A percentile compares a stretch with the other conserved stretches of the same genome.
Evolutionary conservation across 1,140 invertebrate genomes (phyloP).

Genomic region (Drosophila tani): DNA sequence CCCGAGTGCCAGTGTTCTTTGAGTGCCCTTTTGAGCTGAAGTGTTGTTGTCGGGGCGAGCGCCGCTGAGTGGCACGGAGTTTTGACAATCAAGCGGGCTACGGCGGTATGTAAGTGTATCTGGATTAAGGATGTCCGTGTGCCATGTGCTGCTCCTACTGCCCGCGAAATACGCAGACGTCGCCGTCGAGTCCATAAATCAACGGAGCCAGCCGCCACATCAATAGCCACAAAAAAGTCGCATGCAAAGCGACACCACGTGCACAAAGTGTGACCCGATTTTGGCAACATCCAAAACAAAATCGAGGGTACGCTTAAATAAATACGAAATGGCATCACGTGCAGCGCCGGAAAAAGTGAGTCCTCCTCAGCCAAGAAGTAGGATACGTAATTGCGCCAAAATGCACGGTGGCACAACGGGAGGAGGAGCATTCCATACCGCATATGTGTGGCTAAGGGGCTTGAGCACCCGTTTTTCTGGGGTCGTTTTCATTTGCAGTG

Average conservation of each 20-base stretch:
- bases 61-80: conserved; percentile 30
- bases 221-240: conserved; percentile 48
- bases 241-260: conserved; percentile 52
- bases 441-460: conserved; percentile 8
- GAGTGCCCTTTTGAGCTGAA: conserved; percentile 29
- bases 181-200: conserved; percentile 57
- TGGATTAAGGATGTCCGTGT: conserved; percentile 20
- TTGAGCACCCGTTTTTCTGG: neutral
- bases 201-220: conserved; percentile 24
- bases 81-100: conserved; percentile 37
- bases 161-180: conserved; percentile 51
- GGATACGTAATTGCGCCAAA: conserved; percentile 53
- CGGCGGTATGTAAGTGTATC: conserved; percentile 9
- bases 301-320: conserved; percentile 24
- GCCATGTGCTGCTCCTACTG: conserved; percentile 22
- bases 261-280: conserved; percentile 69
- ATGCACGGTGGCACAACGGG: conserved; percentile 7
- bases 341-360: conserved; percentile 13
- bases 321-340: conserved; percentile 63
- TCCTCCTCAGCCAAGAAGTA: conserved; percentile 16
- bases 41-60: conserved; percentile 24
- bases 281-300: conserved; percentile 34
- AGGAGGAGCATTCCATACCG: conserved; percentile 6
- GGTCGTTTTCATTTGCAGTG: conserved; percentile 38
- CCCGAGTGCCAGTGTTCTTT: conserved; percentile 11